phyloP scores from a whole-genome alignment of 2,797 vertebrate species.

The Cynodonichthys magdalenae region DNA sequence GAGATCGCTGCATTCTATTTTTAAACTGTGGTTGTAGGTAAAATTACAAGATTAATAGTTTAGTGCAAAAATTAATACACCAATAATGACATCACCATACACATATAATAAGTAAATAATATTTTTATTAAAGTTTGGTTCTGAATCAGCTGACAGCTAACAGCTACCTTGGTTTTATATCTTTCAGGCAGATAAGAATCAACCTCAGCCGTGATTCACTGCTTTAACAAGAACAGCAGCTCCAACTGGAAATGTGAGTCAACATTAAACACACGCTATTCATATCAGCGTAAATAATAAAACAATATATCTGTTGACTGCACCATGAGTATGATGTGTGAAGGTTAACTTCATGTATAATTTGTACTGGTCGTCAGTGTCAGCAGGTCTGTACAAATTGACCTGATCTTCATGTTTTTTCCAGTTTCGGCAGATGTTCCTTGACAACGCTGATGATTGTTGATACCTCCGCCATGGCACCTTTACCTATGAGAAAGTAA shows the following conservation, averaged over 20 bases:
- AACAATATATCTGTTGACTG: neutral
- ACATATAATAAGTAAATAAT: too few relatives aligned
- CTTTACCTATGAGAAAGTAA: conserved; percentile 83
- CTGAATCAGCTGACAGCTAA: neutral
- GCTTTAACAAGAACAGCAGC: conserved; percentile 7
- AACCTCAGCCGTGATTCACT: neutral
- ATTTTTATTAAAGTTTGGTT: neutral
- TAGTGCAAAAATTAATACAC: too few relatives aligned
- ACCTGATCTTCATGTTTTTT: conserved; percentile 13
- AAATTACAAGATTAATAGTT: too few relatives aligned
- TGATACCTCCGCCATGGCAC: conserved; percentile 93
- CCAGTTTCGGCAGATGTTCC: conserved; percentile 62
- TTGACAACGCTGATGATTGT: conserved; percentile 85
- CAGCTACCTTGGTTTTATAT: neutral
- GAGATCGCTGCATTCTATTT: too few relatives aligned
- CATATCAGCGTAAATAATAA: neutral
- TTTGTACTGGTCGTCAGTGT: neutral
- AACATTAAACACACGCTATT: neutral
- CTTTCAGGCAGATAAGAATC: too few relatives aligned
- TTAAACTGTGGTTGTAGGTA: too few relatives aligned
- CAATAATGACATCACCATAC: too few relatives aligned
- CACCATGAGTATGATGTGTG: neutral
- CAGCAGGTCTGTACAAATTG: neutral
- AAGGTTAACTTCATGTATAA: neutral
- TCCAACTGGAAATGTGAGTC: neutral